phyloP scores from a whole-genome alignment of 2,113 vertebrate genomes.

The Macrotus californicus region DNA sequence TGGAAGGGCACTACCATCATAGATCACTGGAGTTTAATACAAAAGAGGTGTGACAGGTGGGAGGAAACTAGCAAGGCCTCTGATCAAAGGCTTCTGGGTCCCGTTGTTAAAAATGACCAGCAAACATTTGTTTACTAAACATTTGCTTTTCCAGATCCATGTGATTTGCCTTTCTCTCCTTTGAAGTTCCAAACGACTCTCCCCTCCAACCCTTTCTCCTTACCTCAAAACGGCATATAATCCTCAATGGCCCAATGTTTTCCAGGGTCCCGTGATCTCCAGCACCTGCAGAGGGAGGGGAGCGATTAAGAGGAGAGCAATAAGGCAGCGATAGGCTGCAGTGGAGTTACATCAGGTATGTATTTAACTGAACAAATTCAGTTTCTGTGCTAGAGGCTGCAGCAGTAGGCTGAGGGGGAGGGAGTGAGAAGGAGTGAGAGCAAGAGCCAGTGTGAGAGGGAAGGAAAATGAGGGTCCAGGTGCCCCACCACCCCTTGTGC shows the following conservation, averaged over 20 bases:
- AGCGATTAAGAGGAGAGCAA: background rate
- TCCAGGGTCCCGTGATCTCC: background rate
- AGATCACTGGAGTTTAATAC: background rate
- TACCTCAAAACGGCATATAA: background rate
- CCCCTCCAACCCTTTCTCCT: background rate
- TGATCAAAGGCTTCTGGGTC: background rate
- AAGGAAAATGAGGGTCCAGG: background rate
- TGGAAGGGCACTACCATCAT: background rate
- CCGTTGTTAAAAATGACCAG: background rate
- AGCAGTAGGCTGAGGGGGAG: background rate
- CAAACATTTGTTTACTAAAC: background rate
- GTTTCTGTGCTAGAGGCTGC: background rate
- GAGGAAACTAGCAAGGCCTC: background rate
- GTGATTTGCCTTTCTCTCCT: background rate
- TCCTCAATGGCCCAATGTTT: background rate
- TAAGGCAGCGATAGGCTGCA: background rate
- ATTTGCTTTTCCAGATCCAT: background rate
- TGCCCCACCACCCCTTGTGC: fast-evolving
- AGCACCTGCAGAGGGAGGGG: background rate
- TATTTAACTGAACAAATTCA: background rate
- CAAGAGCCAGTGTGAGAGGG: background rate
- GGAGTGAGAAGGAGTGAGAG: background rate
- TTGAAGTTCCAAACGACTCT: background rate
- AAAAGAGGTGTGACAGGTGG: background rate
- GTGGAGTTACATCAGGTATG: background rate